Evolutionary conservation across 1,140 invertebrate genomes (phyloP).

Genomic region (Aphaenogaster ashmeadi): DNA sequence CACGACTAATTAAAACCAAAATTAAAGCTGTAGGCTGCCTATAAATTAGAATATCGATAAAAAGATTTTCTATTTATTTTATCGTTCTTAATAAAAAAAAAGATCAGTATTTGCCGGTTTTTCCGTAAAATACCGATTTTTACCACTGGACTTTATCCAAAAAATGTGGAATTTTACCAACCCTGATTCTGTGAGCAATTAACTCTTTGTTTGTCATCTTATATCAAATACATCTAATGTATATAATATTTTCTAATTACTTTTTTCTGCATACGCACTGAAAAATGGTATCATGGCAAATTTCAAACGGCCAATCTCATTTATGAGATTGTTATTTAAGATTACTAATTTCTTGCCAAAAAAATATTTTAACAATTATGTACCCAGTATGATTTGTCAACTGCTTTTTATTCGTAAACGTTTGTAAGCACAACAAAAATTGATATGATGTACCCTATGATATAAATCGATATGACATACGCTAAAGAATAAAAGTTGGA

Average conservation of each 20-base stretch:
- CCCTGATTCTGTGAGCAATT: neutral
- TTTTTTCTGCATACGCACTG: neutral
- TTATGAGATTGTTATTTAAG: constrained; percentile 14
- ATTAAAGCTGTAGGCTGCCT: too few species aligned
- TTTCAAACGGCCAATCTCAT: neutral
- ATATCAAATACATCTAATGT: constrained; percentile 10
- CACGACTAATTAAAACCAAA: too few species aligned
- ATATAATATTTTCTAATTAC: constrained; percentile 28
- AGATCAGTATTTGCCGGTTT: too few species aligned
- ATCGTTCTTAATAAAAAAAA: too few species aligned
- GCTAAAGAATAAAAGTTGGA: neutral
- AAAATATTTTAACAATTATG: neutral
- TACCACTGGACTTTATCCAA: too few species aligned
- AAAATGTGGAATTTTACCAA: too few species aligned
- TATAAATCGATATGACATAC: neutral
- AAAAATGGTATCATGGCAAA: neutral
- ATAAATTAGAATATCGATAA: too few species aligned
- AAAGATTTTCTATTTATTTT: too few species aligned
- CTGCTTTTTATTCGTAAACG: constrained; percentile 15
- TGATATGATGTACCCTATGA: neutral
- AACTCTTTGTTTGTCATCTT: constrained; percentile 12
- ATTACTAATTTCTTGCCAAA: neutral
- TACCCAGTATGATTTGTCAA: constrained; percentile 23
- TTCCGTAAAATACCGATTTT: too few species aligned
- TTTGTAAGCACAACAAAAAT: constrained; percentile 4